Conservation (phyloP, 1,140 invertebrate species). For the Drosophila persimilis region DNA sequence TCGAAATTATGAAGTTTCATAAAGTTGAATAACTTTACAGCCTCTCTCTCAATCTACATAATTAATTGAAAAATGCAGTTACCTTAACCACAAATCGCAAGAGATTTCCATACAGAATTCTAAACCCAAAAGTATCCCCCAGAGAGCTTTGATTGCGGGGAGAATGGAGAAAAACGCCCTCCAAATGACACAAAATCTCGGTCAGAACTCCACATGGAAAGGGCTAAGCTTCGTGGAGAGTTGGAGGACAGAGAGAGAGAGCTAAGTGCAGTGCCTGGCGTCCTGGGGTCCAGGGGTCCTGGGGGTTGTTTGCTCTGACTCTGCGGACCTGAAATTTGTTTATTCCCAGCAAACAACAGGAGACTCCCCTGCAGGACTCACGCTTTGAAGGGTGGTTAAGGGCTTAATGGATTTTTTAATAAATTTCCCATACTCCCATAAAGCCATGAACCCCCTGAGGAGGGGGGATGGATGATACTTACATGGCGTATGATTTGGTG, state of each 20-base stretch:
- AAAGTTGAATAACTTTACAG: neutral
- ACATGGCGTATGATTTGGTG: conserved; percentile 85
- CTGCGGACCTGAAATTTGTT: conserved; percentile 63
- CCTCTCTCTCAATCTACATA: conserved; percentile 6
- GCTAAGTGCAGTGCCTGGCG: conserved; percentile 54
- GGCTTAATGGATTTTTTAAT: conserved; percentile 66
- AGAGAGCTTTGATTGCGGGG: conserved; percentile 48
- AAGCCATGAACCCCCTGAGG: neutral
- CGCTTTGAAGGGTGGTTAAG: conserved; percentile 27
- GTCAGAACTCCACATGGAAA: conserved; percentile 43
- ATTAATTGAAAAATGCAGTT: conserved; percentile 40
- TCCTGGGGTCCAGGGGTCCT: conserved; percentile 37
- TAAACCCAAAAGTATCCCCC: conserved; percentile 45
- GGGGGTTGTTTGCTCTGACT: conserved; percentile 48
- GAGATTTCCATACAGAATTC: neutral
- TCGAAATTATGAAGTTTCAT: neutral
- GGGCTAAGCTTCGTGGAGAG: conserved; percentile 16
- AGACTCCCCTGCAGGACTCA: neutral
- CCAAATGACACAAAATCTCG: conserved; percentile 49
- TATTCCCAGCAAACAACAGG: conserved; percentile 60
- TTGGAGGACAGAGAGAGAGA: neutral
- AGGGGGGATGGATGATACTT: conserved; percentile 47
- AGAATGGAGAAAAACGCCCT: conserved; percentile 25
- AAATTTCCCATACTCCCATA: conserved; percentile 52
- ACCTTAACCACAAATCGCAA: conserved; percentile 36